phyloP scores from a whole-genome alignment of 1,140 invertebrate species.

The Halictus rubicundus region DNA sequence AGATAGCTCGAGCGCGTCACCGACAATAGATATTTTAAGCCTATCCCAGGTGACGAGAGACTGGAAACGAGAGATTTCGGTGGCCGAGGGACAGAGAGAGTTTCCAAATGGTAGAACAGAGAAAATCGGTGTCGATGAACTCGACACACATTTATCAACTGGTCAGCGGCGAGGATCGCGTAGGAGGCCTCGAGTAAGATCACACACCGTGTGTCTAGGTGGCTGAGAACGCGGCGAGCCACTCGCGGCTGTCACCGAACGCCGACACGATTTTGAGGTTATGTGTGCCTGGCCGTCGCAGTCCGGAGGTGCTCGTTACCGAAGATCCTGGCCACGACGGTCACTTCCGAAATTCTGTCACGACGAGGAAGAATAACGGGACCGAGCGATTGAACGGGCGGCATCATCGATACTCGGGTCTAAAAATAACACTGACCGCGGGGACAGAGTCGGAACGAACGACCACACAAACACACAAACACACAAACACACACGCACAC shows the following conservation, averaged over 20 bases:
- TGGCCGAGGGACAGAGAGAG: too few relatives aligned
- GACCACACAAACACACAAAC: not conserved
- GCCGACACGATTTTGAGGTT: conserved; percentile 41
- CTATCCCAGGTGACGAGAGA: not conserved
- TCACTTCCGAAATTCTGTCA: conserved; percentile 37
- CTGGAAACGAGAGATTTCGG: not conserved
- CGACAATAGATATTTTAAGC: not conserved
- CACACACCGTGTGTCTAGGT: not conserved
- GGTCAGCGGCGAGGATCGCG: not conserved
- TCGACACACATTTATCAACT: conserved; percentile 10
- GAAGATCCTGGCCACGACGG: not conserved
- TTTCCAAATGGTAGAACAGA: not conserved
- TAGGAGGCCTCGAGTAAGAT: not conserved
- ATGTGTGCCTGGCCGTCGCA: conserved; percentile 17
- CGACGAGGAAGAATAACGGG: conserved; percentile 12
- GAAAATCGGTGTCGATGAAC: not conserved
- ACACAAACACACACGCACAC: too few relatives aligned
- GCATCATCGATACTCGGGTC: conserved; percentile 7
- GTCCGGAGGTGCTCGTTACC: not conserved
- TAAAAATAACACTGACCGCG: conserved; percentile 35
- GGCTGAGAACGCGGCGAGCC: not conserved
- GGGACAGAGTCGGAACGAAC: conserved; percentile 12
- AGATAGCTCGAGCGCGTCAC: not conserved
- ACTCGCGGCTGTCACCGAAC: conserved; percentile 22
- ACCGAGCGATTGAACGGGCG: not conserved